Conservation (phyloP, 2,113 vertebrate species). For the Mobula hypostoma region DNA sequence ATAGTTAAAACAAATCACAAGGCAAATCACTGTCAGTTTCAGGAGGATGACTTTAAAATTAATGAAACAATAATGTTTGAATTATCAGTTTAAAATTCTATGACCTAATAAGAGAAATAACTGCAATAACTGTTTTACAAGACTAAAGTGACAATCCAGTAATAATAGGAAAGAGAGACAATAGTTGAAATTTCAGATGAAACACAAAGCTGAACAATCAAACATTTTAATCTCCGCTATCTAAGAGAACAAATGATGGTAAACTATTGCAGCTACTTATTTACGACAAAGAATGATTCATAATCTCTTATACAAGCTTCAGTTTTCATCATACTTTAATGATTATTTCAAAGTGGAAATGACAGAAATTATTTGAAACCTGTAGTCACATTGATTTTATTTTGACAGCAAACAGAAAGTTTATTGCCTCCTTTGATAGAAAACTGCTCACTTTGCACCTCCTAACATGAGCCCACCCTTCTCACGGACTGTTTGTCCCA, state of each 20-base stretch:
- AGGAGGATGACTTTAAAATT: not conserved
- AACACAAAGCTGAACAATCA: not conserved
- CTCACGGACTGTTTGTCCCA: too few relatives aligned
- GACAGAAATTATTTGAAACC: conserved; percentile 27
- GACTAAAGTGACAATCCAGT: not conserved
- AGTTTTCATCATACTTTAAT: conserved; percentile 8
- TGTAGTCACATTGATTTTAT: conserved; percentile 33
- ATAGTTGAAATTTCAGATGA: not conserved
- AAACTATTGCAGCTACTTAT: not conserved
- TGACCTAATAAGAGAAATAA: not conserved
- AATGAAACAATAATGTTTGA: conserved; percentile 12
- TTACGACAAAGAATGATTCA: conserved; percentile 29
- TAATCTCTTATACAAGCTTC: not conserved
- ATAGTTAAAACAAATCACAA: not conserved
- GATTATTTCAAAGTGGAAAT: conserved; percentile 19
- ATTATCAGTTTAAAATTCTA: conserved; percentile 5
- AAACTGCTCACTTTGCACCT: not conserved
- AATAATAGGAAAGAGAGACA: not conserved
- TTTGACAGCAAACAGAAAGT: conserved; percentile 15
- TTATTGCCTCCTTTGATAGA: not conserved
- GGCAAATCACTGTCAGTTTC: not conserved
- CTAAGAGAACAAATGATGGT: conserved; percentile 16
- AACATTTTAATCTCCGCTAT: conserved; percentile 17
- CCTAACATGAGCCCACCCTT: too few relatives aligned
- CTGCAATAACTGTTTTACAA: not conserved